A percentile compares a stretch with the other conserved stretches of the same genome.
phyloP scores from a whole-genome alignment of 2,113 vertebrate species.

The Leptosomus discolor region DNA sequence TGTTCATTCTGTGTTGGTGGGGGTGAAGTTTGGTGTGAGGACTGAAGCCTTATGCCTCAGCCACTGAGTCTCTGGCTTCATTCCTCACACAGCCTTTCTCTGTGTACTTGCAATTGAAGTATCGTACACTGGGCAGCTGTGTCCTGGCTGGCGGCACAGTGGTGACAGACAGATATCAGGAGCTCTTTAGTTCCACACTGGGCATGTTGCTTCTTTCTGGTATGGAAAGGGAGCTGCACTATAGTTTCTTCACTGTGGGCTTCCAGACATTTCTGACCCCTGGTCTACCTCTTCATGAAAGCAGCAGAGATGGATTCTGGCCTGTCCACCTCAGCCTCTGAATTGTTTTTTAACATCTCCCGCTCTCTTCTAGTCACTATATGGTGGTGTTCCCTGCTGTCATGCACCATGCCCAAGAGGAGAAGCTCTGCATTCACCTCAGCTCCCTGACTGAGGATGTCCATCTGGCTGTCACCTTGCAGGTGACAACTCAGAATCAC shows the following conservation, averaged over 20 bases:
- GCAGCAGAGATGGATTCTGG: slow-evolving; percentile 10
- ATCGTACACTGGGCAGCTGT: background rate
- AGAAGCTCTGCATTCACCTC: slow-evolving; percentile 44
- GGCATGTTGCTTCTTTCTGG: background rate
- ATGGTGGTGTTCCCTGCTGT: slow-evolving; percentile 43
- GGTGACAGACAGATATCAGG: background rate
- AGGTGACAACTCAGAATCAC: background rate
- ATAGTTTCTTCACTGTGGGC: background rate
- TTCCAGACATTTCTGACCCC: background rate
- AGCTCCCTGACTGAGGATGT: background rate
- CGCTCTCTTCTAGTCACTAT: slow-evolving; percentile 21
- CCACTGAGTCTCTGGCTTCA: background rate
- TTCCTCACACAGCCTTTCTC: background rate
- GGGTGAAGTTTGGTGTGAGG: background rate
- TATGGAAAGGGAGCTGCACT: background rate
- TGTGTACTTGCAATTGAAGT: background rate
- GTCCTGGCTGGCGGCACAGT: background rate
- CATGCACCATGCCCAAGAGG: background rate
- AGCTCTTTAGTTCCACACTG: background rate
- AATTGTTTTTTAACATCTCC: background rate
- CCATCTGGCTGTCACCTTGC: slow-evolving; percentile 20
- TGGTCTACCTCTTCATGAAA: background rate
- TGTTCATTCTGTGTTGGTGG: background rate
- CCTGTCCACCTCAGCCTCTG: background rate
- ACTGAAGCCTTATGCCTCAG: background rate